Conservation (phyloP, 2,113 vertebrate genomes). For the Gallinago media region DNA sequence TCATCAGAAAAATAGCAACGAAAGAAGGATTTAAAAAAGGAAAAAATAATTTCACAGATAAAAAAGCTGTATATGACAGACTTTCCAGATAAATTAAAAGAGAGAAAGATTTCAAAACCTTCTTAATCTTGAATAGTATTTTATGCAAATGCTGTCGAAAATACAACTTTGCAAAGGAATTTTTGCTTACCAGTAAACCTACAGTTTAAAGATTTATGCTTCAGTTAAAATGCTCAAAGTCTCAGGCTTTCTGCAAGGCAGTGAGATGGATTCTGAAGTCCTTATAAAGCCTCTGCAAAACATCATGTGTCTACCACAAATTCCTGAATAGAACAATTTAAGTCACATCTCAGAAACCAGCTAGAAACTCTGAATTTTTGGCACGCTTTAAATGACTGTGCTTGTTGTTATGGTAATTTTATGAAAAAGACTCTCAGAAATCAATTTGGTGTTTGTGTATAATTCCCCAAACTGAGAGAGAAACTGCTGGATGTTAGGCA, state of each 20-base stretch:
- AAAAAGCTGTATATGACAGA: neutral
- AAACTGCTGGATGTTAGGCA: neutral
- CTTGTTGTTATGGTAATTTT: constrained; percentile 45
- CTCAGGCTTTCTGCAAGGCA: neutral
- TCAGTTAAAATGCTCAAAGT: neutral
- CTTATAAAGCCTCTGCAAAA: constrained; percentile 1
- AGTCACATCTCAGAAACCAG: neutral
- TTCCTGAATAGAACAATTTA: constrained; percentile 15
- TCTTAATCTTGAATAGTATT: neutral
- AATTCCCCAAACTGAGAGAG: neutral
- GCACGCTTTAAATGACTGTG: neutral
- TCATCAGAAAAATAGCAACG: neutral
- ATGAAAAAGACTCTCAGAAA: neutral
- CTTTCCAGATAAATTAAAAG: neutral
- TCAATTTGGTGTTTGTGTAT: neutral
- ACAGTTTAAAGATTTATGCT: constrained; percentile 2
- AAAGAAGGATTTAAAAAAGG: neutral
- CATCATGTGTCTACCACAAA: neutral
- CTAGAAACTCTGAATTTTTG: constrained; percentile 8
- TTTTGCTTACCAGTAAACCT: neutral
- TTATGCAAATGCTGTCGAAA: neutral
- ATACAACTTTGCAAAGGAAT: neutral
- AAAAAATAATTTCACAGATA: neutral
- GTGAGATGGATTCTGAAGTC: neutral
- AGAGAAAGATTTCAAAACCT: neutral